A percentile compares a stretch with the other conserved stretches of the same genome.
These are phyloP conservation scores for Ranitomeya variabilis DNA, from an alignment of 2,113 vertebrate genomes.

Conservation along the genomic window DNA sequence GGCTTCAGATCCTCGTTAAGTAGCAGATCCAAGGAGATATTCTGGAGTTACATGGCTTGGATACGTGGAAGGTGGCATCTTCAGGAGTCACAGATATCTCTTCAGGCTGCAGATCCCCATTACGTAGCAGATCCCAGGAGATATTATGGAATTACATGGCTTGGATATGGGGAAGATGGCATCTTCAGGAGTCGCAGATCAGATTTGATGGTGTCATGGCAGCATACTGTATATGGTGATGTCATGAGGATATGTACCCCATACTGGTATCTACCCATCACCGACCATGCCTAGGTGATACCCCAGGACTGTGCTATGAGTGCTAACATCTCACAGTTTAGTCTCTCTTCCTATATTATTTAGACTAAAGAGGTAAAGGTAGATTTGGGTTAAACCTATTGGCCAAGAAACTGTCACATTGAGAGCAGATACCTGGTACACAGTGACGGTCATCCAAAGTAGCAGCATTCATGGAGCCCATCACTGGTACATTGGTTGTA, in stretches of 20 bases:
- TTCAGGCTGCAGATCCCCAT: not conserved
- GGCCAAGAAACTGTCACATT: not conserved
- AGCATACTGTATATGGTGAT: not conserved
- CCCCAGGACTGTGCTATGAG: not conserved
- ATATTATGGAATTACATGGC: not conserved
- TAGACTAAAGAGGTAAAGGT: not conserved
- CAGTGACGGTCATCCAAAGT: not conserved
- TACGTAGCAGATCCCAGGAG: not conserved
- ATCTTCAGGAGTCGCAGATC: not conserved
- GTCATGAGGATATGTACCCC: not conserved
- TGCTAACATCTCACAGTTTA: not conserved
- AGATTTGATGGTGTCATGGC: not conserved
- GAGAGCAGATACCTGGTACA: not conserved
- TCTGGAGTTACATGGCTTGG: not conserved
- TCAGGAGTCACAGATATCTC: not conserved
- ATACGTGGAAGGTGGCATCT: not conserved
- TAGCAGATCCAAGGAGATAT: not conserved
- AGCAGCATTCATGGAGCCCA: not conserved
- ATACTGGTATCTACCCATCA: not conserved
- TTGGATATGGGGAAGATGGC: not conserved
- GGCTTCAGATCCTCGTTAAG: not conserved
- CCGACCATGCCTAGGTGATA: not conserved
- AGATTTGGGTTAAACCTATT: not conserved
- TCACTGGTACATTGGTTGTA: not conserved
- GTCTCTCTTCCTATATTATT: too few species aligned